These are phyloP conservation scores for Antheraea mylitta DNA, from an alignment of 1,140 invertebrate genomes.

Conservation along the genomic window DNA sequence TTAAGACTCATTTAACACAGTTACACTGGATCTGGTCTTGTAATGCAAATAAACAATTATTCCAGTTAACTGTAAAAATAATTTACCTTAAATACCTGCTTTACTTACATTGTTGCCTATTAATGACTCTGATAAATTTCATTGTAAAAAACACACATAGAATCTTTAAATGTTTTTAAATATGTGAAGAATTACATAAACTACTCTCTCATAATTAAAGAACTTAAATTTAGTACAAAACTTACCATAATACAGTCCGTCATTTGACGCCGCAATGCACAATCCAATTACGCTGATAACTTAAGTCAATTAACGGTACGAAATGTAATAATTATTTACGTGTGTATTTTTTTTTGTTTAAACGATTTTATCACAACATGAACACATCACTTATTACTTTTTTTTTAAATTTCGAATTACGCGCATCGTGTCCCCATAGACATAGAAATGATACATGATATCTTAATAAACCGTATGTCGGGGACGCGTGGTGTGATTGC, in stretches of 20 bases:
- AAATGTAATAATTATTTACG: neutral
- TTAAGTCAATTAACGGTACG: conserved; percentile 18
- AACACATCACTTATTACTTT: conserved; percentile 38
- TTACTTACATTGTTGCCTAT: neutral
- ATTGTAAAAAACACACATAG: too few species aligned
- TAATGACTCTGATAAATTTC: neutral
- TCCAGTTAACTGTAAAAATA: too few species aligned
- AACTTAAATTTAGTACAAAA: conserved; percentile 4
- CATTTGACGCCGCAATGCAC: conserved; percentile 10
- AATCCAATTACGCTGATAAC: conserved; percentile 24
- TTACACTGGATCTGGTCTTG: neutral
- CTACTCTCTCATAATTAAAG: neutral
- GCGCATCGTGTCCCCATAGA: conserved; percentile 46
- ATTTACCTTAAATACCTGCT: neutral
- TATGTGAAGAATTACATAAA: too few species aligned
- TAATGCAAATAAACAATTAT: neutral
- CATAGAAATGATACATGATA: neutral
- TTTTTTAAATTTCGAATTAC: conserved; percentile 43
- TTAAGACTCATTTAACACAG: neutral
- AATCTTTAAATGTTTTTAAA: too few species aligned
- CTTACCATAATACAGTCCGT: conserved; percentile 42
- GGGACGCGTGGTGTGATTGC: conserved; percentile 47
- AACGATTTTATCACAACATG: neutral
- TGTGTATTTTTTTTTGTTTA: neutral
- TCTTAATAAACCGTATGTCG: conserved; percentile 8